A percentile compares a stretch with the other conserved stretches of the same genome.
These are phyloP conservation scores for Ennomos quercinarius DNA, from an alignment of 2,888 invertebrate genomes.

Conservation along the genomic window DNA sequence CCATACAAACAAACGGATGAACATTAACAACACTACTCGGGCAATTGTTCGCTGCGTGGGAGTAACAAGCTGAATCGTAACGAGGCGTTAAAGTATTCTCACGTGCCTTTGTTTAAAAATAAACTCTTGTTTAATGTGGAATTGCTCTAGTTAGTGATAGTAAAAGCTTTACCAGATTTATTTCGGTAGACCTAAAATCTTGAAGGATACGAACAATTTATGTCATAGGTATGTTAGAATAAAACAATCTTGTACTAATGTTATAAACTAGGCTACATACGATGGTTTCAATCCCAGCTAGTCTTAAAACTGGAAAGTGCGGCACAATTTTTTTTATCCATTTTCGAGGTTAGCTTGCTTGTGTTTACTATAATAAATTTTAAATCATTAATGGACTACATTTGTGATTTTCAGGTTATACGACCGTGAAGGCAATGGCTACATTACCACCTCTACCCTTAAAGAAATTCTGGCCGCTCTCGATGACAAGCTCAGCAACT, in stretches of 20 bases:
- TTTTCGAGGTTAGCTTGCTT: not conserved
- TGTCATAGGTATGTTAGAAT: no score
- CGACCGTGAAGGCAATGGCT: constrained; percentile 98
- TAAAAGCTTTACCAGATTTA: no score
- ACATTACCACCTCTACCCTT: constrained; percentile 95
- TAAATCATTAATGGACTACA: no score
- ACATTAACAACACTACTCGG: constrained; percentile 20
- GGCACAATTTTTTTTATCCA: no score
- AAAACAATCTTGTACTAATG: no score
- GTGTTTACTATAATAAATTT: not conserved
- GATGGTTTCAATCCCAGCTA: no score
- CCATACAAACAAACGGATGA: constrained; percentile 21
- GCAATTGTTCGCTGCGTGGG: constrained; percentile 28
- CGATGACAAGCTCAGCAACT: constrained; percentile 96
- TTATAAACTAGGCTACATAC: no score
- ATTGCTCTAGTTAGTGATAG: constrained; percentile 4
- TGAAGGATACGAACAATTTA: no score
- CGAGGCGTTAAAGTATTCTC: constrained; percentile 23
- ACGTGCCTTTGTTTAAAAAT: constrained; percentile 31
- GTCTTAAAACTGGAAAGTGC: no score
- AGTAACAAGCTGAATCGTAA: constrained; percentile 18
- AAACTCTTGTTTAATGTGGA: constrained; percentile 17
- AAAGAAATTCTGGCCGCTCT: constrained; percentile 97
- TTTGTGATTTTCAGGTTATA: constrained; percentile 87
- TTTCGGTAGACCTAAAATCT: no score